A percentile compares a stretch with the other conserved stretches of the same genome.
These are phyloP conservation scores for Wasmannia auropunctata DNA, from an alignment of 1,140 invertebrate genomes.

Conservation along the genomic window DNA sequence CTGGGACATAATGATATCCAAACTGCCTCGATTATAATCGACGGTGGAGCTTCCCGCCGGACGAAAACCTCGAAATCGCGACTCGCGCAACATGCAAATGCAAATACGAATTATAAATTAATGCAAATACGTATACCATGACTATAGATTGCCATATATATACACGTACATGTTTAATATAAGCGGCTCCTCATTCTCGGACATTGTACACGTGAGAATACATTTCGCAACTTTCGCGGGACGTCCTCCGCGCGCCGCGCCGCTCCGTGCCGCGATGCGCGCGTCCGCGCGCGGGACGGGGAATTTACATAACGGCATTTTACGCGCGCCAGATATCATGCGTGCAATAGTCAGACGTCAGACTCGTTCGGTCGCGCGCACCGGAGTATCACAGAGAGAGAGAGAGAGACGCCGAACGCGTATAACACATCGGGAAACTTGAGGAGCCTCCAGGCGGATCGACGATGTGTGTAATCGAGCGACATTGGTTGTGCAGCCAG, in stretches of 20 bases:
- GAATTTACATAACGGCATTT: conserved; percentile 56
- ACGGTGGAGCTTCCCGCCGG: not conserved
- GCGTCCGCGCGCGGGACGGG: too few species aligned
- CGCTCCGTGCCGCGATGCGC: too few species aligned
- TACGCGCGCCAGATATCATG: conserved; percentile 39
- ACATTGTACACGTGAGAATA: conserved; percentile 23
- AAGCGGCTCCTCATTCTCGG: conserved; percentile 4
- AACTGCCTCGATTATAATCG: not conserved
- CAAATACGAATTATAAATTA: conserved; percentile 21
- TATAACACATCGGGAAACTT: conserved; percentile 35
- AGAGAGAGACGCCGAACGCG: too few species aligned
- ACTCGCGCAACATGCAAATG: not conserved
- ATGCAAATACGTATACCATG: conserved; percentile 29
- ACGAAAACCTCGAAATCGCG: conserved; percentile 1
- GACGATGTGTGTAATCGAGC: conserved; percentile 59
- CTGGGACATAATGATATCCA: too few species aligned
- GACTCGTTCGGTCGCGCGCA: conserved; percentile 18
- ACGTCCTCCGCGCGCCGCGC: not conserved
- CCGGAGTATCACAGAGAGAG: conserved; percentile 35
- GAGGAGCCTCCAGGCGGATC: conserved; percentile 52
- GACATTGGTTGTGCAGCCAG: conserved; percentile 44
- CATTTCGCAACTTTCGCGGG: conserved; percentile 9
- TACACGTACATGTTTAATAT: not conserved
- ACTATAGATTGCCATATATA: not conserved
- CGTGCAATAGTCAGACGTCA: conserved; percentile 55